Conservation (phyloP, 2,888 invertebrate genomes). For the Archips xylosteana region DNA sequence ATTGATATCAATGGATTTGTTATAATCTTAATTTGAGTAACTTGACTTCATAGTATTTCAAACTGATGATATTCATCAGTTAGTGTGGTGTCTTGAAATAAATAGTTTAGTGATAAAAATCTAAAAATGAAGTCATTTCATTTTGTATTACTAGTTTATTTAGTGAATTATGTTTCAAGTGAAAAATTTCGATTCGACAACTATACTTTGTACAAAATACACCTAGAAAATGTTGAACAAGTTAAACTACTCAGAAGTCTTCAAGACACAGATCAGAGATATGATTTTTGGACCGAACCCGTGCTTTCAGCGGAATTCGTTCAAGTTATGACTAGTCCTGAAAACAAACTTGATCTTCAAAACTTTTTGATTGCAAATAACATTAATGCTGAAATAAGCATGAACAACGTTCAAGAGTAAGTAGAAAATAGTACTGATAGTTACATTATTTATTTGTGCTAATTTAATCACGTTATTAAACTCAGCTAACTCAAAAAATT, state of each 20-base stretch:
- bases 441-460: too few relatives aligned
- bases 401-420: slow-evolving; percentile 82
- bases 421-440: slow-evolving; percentile 45
- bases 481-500: not conserved
- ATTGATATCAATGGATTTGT: not conserved
- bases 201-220: slow-evolving; percentile 82
- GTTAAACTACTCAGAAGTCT: slow-evolving; percentile 77
- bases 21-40: slow-evolving; percentile 1
- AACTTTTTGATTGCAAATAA: slow-evolving; percentile 60
- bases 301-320: slow-evolving; percentile 63
- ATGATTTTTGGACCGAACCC: slow-evolving; percentile 77
- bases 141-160: not conserved
- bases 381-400: slow-evolving; percentile 71
- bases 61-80: not conserved
- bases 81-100: not conserved
- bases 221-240: slow-evolving; percentile 78
- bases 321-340: slow-evolving; percentile 75
- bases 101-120: not conserved
- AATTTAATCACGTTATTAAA: too few relatives aligned
- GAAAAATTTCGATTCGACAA: slow-evolving; percentile 70
- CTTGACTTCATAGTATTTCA: not conserved
- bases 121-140: slow-evolving; percentile 13
- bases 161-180: slow-evolving; percentile 43
- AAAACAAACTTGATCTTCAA: slow-evolving; percentile 65
- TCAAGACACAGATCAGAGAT: slow-evolving; percentile 68